Evolutionary conservation across 2,888 invertebrate species (phyloP).

Genomic region (Pherbina coryleti): DNA sequence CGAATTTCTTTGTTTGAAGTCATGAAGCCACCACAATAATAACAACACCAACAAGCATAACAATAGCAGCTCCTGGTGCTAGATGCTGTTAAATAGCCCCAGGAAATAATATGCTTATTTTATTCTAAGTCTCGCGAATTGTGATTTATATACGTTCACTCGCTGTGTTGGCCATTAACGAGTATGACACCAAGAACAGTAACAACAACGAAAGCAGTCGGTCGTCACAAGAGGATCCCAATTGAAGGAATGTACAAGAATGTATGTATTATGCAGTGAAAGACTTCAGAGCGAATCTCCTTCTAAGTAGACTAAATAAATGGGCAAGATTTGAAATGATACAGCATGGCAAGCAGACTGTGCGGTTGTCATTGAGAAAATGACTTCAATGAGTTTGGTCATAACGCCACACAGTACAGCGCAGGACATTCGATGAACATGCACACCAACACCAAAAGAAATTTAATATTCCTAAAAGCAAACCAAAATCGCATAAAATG

Average conservation of each 20-base stretch:
- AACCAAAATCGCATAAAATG: background rate
- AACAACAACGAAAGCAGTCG: too few relatives aligned
- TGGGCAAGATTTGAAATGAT: background rate
- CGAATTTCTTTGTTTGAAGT: background rate
- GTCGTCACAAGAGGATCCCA: background rate
- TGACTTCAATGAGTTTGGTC: constrained; percentile 5
- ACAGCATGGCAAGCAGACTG: background rate
- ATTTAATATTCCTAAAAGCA: constrained; percentile 2
- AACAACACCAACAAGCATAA: background rate
- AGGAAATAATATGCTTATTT: constrained; percentile 19
- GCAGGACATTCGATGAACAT: background rate
- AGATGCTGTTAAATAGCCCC: background rate
- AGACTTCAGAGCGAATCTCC: too few relatives aligned
- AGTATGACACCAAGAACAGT: too few relatives aligned
- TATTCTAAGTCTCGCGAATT: constrained; percentile 16
- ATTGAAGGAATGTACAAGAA: too few relatives aligned
- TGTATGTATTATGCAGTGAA: too few relatives aligned
- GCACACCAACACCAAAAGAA: background rate
- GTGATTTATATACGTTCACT: constrained; percentile 9
- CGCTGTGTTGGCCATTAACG: too few relatives aligned
- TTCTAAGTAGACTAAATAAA: background rate
- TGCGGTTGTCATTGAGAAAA: constrained; percentile 8
- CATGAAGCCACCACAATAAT: background rate
- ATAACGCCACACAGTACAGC: background rate
- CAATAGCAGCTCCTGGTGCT: background rate